These are phyloP conservation scores for Neodon shergylaensis DNA, from an alignment of 2,113 vertebrate species.

Conservation along the genomic window DNA sequence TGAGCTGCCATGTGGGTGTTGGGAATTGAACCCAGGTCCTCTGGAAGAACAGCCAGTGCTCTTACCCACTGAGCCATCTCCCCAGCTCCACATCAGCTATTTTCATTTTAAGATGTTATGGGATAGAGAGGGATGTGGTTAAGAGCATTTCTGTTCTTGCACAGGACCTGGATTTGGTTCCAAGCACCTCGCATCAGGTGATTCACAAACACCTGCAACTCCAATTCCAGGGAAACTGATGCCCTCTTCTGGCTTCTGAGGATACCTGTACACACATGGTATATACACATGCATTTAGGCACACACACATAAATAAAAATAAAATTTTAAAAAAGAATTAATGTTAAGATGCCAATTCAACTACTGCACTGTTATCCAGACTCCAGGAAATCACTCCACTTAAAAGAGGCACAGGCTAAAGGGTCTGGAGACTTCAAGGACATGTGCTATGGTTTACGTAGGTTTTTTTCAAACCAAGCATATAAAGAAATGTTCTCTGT, in stretches of 20 bases:
- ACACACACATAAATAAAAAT: background rate
- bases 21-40: too few relatives aligned
- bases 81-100: background rate
- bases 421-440: background rate
- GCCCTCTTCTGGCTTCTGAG: background rate
- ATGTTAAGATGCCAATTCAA: background rate
- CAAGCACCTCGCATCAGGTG: background rate
- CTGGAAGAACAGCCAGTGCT: too few relatives aligned
- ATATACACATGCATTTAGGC: background rate
- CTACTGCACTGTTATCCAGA: background rate
- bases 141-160: background rate
- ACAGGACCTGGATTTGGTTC: background rate
- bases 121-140: background rate
- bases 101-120: background rate
- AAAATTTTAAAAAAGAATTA: background rate
- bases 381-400: constrained; percentile 15
- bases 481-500: background rate
- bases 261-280: background rate
- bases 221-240: background rate
- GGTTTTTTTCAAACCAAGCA: background rate
- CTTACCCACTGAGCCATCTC: too few relatives aligned
- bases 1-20: too few relatives aligned
- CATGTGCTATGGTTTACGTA: background rate
- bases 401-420: constrained; percentile 6
- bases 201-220: background rate